Percentiles rank a stretch among this genome's conserved stretches.
phyloP scores from a whole-genome alignment of 2,113 vertebrate genomes.

The Tinamus guttatus region DNA sequence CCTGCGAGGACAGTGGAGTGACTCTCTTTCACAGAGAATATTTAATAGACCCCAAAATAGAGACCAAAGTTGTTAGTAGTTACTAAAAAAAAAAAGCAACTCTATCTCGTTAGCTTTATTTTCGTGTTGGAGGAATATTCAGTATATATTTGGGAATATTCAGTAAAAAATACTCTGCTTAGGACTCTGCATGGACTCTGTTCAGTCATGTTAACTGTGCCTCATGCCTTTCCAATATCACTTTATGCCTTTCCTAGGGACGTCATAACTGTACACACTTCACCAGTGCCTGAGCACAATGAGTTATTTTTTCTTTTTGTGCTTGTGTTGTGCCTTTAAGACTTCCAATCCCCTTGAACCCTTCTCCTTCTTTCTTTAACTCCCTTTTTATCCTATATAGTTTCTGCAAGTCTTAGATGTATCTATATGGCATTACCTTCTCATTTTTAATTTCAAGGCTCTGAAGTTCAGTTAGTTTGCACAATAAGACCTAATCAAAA shows the following conservation, averaged over 20 bases:
- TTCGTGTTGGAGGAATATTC: background rate
- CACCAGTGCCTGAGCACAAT: background rate
- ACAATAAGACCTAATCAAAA: background rate
- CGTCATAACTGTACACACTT: background rate
- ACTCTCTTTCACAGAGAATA: background rate
- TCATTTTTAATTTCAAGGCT: background rate
- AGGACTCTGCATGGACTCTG: background rate
- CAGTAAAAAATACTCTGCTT: background rate
- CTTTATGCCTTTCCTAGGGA: background rate
- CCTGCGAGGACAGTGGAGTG: background rate
- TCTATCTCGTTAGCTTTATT: background rate
- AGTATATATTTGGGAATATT: too few species aligned
- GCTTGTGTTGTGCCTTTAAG: background rate
- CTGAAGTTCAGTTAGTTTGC: background rate
- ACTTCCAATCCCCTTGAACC: background rate
- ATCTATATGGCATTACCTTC: background rate
- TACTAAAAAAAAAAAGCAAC: background rate
- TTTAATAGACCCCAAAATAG: background rate
- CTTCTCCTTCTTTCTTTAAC: background rate
- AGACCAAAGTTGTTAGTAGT: background rate
- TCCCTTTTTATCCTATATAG: background rate
- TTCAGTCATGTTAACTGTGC: background rate
- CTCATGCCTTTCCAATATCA: background rate
- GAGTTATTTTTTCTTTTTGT: background rate
- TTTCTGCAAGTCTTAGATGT: fast-evolving